A percentile compares a stretch with the other conserved stretches of the same genome.
Conservation (phyloP, 2,113 vertebrate genomes). For the Pelobates fuscus region DNA sequence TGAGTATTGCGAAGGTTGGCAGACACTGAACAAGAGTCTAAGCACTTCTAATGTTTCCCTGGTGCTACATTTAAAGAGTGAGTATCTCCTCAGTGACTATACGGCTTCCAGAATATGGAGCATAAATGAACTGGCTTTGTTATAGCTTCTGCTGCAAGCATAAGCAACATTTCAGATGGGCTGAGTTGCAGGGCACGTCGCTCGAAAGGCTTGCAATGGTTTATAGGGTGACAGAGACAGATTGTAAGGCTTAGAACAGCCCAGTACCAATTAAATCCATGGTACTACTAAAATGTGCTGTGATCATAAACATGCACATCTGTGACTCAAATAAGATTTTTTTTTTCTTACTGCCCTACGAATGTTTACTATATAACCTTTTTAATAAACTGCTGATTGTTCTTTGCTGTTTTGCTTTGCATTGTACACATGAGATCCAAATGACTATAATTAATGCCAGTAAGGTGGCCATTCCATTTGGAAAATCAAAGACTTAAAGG, state of each 20-base stretch:
- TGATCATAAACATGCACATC: slow-evolving; percentile 18
- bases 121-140: slow-evolving; percentile 20
- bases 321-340: slow-evolving; percentile 1
- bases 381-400: too few species aligned
- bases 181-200: background rate
- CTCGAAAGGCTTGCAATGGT: slow-evolving; percentile 7
- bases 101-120: slow-evolving; percentile 30
- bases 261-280: background rate
- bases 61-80: slow-evolving; percentile 18
- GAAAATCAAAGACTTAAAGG: too few species aligned
- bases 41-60: slow-evolving; percentile 32
- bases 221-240: slow-evolving; percentile 21
- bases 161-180: slow-evolving; percentile 13
- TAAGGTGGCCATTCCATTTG: too few species aligned
- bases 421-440: too few species aligned
- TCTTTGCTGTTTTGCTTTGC: too few species aligned
- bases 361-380: too few species aligned
- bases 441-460: too few species aligned
- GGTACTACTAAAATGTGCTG: background rate
- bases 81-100: slow-evolving; percentile 17
- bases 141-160: slow-evolving; percentile 22
- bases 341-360: background rate
- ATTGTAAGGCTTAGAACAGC: background rate
- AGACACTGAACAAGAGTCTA: slow-evolving; percentile 39
- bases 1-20: slow-evolving; percentile 40